Evolutionary conservation across 2,797 vertebrate species (phyloP), one percentile per base, ranked within the genome.

Genomic region (Setipinna tenuifilis): DNA sequence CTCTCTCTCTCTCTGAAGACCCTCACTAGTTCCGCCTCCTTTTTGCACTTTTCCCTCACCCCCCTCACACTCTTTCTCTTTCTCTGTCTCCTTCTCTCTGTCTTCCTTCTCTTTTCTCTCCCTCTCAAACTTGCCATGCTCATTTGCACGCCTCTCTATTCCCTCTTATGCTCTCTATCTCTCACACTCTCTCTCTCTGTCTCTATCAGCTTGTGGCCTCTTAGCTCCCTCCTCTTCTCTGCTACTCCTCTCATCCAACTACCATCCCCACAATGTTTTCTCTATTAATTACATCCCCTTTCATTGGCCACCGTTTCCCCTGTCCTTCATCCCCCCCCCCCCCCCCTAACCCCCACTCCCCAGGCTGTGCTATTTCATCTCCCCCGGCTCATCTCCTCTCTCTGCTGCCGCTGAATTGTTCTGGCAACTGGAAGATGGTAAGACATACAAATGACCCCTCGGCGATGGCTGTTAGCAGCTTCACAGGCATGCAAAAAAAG

Each of bases 41-140:
- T 54, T 9, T 9, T 54, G 2, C 6, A 9, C 50, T 54, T 54
- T 14, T 9, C 50, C 1, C 50, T 54, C 35, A 41, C 61, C n/a
- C n/a, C 28, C 3, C 28, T 2, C 3, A 54, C 65, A 11, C 46
- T 75, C 23, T 25, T 9, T 31, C 25, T 35, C 83, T 48, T 4
- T 48, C 57, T 71, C 41, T 57, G 10, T 82, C 57, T 59, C 17
- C 19, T 59, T 21, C 25, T 31, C 68, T 75, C 23, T 21, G 5
- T 23, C 23, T n/a, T 65, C n/a, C 23, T 25, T n/a, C 61, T 25
- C n/a, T 48, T 6, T 65, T 11, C 14, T 71, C 28, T 35, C 68
- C 68, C 68, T 75, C 68, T 75, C 68, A 31, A 75, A 75, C 28
- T 75, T 75, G 65, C 35, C 14, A 19, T 35, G 31, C 28, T 75